phyloP scores from a whole-genome alignment of 2,888 invertebrate genomes.

The Campoplex capitator region DNA sequence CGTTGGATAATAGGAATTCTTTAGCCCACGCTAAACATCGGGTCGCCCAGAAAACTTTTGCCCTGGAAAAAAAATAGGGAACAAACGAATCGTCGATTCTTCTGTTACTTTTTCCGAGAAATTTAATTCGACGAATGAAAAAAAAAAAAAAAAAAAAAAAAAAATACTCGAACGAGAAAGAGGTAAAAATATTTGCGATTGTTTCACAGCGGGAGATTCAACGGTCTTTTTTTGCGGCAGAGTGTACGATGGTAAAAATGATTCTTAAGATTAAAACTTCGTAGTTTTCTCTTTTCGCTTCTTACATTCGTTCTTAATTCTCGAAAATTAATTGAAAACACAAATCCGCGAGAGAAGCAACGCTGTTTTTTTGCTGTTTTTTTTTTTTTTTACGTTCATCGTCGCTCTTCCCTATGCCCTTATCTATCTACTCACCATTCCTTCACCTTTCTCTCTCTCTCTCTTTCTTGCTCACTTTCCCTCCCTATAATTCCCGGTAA shows the following conservation, averaged over 20 bases:
- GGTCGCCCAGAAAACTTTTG: conserved; percentile 27
- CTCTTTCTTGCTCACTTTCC: conserved; percentile 46
- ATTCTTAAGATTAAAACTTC: conserved; percentile 5
- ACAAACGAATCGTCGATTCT: conserved; percentile 48
- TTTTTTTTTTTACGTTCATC: conserved; percentile 72
- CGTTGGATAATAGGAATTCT: conserved; percentile 62
- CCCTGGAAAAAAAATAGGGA: conserved; percentile 25
- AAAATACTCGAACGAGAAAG: not conserved
- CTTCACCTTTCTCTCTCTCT: conserved; percentile 46
- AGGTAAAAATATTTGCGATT: conserved; percentile 35
- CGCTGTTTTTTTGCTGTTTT: no score
- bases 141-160: no score
- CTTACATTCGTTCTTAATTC: conserved; percentile 78
- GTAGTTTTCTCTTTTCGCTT: conserved; percentile 59
- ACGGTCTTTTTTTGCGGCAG: conserved; percentile 12
- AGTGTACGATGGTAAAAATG: conserved; percentile 37
- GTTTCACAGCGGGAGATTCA: conserved; percentile 6
- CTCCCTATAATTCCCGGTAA: conserved; percentile 81
- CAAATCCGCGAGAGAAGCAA: conserved; percentile 76
- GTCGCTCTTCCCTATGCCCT: conserved; percentile 68
- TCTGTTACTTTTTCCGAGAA: not conserved
- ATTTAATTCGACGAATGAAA: conserved; percentile 14
- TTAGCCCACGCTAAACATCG: conserved; percentile 65
- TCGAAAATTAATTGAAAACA: conserved; percentile 82
- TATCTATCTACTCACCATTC: conserved; percentile 56